phyloP scores from a whole-genome alignment of 2,888 invertebrate species.

The Pheosia tremula region DNA sequence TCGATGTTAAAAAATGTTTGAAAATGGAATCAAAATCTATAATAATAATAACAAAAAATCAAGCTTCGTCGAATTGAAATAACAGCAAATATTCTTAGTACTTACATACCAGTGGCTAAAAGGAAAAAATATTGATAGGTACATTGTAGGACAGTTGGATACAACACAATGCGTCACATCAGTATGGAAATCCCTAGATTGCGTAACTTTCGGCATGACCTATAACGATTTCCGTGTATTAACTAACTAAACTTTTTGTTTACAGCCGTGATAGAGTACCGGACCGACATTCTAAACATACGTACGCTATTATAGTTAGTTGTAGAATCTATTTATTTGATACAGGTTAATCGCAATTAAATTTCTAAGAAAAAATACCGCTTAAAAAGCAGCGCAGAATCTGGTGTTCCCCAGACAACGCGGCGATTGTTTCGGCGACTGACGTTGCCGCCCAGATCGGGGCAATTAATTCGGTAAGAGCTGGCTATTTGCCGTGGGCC shows the following conservation, averaged over 20 bases:
- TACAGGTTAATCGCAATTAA: not conserved
- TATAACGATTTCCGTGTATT: constrained; percentile 21
- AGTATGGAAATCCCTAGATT: constrained; percentile 27
- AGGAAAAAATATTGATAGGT: not conserved
- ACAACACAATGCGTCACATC: constrained; percentile 32
- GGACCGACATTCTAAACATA: no score
- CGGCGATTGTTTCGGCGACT: constrained; percentile 51
- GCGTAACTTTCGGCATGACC: constrained; percentile 13
- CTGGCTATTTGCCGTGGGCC: constrained; percentile 64
- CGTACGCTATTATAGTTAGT: no score
- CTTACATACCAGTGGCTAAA: not conserved
- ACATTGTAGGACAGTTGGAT: constrained; percentile 1
- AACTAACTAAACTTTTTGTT: not conserved
- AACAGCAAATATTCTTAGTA: constrained; percentile 1
- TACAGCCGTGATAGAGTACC: no score
- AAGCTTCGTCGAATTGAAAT: not conserved
- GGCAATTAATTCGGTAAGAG: constrained; percentile 80
- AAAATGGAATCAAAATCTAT: not conserved
- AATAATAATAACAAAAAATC: not conserved
- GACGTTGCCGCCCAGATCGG: constrained; percentile 78
- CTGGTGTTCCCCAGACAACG: constrained; percentile 52
- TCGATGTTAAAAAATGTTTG: no score
- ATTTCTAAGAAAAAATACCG: not conserved
- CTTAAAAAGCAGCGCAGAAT: constrained; percentile 10
- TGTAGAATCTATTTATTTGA: not conserved